Percentiles rank a stretch among this genome's conserved stretches.
Conservation (phyloP, 2,113 vertebrate genomes). For the Oncorhynchus gorbuscha region DNA sequence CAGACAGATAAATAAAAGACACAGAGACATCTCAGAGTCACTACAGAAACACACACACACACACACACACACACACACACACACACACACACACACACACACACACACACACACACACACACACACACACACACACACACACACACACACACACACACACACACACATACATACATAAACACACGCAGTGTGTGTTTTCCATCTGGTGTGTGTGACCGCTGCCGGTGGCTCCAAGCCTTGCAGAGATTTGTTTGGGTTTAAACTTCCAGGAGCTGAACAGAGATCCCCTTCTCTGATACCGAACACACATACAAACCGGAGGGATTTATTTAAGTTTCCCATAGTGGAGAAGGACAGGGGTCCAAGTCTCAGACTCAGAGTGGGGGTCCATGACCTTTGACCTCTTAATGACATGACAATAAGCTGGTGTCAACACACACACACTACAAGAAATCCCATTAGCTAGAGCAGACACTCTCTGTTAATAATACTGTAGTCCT, state of each 20-base stretch:
- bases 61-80: too few species aligned
- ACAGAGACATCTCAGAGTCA: too few species aligned
- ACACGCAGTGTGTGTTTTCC: background rate
- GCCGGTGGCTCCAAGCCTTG: background rate
- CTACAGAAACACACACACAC: too few species aligned
- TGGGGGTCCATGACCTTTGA: background rate
- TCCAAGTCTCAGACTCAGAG: background rate
- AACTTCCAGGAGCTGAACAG: constrained; percentile 23
- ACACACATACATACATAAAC: too few species aligned
- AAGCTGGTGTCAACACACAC: background rate
- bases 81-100: too few species aligned
- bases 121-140: too few species aligned
- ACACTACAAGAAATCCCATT: background rate
- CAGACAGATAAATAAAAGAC: too few species aligned
- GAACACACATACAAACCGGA: background rate
- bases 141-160: too few species aligned
- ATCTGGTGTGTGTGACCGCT: background rate
- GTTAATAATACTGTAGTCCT: too few species aligned
- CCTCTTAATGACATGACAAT: background rate
- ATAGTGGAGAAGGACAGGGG: background rate
- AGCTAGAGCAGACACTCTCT: background rate
- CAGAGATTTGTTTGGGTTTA: constrained; percentile 9
- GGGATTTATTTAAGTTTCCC: background rate
- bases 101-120: too few species aligned
- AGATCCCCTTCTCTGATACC: background rate